Evolutionary conservation across 1,140 invertebrate species (phyloP), one percentile per base, ranked within the genome.

Genomic region (Whitmania pigra): DNA sequence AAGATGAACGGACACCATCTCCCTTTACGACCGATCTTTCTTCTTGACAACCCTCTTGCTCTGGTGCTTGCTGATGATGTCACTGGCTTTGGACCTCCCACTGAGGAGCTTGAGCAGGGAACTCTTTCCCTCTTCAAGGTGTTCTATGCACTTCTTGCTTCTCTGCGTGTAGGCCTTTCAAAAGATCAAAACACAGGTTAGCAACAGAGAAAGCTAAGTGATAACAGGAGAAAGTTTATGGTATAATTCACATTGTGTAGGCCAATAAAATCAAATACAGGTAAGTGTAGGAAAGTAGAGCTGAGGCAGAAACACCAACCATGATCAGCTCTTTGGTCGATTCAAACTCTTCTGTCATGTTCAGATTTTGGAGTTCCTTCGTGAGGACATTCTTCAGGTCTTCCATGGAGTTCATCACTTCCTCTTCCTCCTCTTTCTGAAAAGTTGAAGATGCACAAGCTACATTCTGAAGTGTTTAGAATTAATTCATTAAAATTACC

Each of bases 31-130:
- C 13, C 69, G 15, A 13, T 70, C 69, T 25, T 70, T 70, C 43
- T 70, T 70, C 49, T 70, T 70, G 49, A 70, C 69, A 2, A 49
- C 49, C 22, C 69, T 36, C 22, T 54, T 70, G 69, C 69, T 70
- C 53, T 70, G 69, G 53, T 70, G 40, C 53, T 70, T 70, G n/a
- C 22, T 27, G 69, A 70, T 53, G 36, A 70, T 49, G 20, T 70
- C 69, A 49, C 5, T 27, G 22, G 69, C 69, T 53, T 70, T 36
- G 17, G 36, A 25, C 29, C 53, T 53, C 29, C 49, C 31, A 49
- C n/a, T 36, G 0, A 70, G 69, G 36, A 54, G 20, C 17, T 53
- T 36, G 6, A 25, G 36, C 43, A 70, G 18, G 13, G 29, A 53
- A 31, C 27, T 18, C 25, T 53, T 36, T 27, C 40, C 40, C 43